These are phyloP conservation scores for Protaetia brevitarsis DNA, from an alignment of 1,140 invertebrate genomes.

Conservation along the genomic window DNA sequence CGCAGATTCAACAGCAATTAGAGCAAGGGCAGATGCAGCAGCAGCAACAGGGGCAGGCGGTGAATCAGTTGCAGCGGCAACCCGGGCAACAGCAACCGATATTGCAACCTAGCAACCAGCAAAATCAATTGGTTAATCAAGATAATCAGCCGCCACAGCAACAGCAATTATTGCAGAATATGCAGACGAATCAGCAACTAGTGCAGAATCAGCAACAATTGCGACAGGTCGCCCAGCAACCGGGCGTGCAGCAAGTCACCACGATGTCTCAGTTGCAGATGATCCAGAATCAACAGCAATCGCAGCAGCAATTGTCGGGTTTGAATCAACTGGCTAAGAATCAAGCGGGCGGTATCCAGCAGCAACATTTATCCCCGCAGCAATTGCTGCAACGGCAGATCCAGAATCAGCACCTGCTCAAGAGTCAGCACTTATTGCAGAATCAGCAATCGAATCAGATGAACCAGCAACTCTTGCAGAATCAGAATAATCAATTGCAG, in stretches of 20 bases:
- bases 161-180: constrained; percentile 38
- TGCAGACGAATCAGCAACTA: constrained; percentile 23
- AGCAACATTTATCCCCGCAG: constrained; percentile 13
- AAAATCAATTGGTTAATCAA: too few species aligned
- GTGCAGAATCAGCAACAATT: constrained; percentile 21
- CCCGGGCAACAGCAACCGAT: background rate
- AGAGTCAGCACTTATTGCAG: constrained; percentile 35
- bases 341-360: constrained; percentile 26
- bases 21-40: constrained; percentile 1
- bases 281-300: constrained; percentile 35
- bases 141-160: constrained; percentile 27
- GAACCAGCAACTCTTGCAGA: background rate
- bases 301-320: constrained; percentile 48
- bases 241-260: constrained; percentile 27
- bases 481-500: background rate
- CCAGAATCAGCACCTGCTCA: constrained; percentile 25
- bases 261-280: constrained; percentile 36
- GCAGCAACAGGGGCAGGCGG: background rate
- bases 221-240: constrained; percentile 1
- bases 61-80: constrained; percentile 1
- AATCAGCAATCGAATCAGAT: constrained; percentile 32
- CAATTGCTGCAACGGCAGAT: constrained; percentile 32
- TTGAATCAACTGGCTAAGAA: constrained; percentile 31
- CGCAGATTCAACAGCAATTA: constrained; percentile 20
- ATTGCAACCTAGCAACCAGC: background rate